Conservation (phyloP, 2,113 vertebrate genomes). For the Thalassoma bifasciatum region DNA sequence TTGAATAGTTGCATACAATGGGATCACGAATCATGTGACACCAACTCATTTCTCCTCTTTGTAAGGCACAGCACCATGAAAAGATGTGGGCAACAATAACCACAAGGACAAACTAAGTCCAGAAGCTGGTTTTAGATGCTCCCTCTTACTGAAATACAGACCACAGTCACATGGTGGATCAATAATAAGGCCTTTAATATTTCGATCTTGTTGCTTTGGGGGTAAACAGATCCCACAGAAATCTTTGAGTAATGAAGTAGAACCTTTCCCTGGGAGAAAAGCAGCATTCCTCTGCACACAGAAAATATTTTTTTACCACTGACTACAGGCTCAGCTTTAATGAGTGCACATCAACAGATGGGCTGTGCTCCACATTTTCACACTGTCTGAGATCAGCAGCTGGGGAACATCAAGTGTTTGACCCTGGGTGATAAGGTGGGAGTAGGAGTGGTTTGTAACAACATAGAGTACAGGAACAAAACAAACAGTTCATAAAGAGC, state of each 20-base stretch:
- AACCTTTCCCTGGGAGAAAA: conserved; percentile 18
- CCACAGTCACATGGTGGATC: conserved; percentile 48
- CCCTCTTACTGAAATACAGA: conserved; percentile 7
- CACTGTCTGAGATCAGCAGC: conserved; percentile 34
- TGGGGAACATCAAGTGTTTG: conserved; percentile 32
- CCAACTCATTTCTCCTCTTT: conserved; percentile 8
- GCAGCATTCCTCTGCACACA: conserved; percentile 28
- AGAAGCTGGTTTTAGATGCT: conserved; percentile 10
- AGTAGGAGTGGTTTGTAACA: conserved; percentile 28
- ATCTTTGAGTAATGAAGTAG: conserved; percentile 39
- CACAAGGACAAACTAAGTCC: neutral
- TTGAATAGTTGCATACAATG: neutral
- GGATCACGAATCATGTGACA: neutral
- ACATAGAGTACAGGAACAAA: conserved; percentile 8
- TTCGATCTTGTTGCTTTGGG: conserved; percentile 11
- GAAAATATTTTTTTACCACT: conserved; percentile 19
- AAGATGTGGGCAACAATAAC: neutral
- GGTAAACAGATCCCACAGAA: conserved; percentile 31
- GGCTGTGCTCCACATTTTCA: conserved; percentile 47
- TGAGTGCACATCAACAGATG: conserved; percentile 36
- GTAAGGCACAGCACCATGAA: neutral
- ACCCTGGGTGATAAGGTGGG: conserved; percentile 36
- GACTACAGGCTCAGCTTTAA: conserved; percentile 32
- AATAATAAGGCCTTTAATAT: conserved; percentile 44
- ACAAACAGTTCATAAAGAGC: neutral